Evolutionary conservation across 2,888 invertebrate genomes (phyloP).

Genomic region (Operophtera brumata): DNA sequence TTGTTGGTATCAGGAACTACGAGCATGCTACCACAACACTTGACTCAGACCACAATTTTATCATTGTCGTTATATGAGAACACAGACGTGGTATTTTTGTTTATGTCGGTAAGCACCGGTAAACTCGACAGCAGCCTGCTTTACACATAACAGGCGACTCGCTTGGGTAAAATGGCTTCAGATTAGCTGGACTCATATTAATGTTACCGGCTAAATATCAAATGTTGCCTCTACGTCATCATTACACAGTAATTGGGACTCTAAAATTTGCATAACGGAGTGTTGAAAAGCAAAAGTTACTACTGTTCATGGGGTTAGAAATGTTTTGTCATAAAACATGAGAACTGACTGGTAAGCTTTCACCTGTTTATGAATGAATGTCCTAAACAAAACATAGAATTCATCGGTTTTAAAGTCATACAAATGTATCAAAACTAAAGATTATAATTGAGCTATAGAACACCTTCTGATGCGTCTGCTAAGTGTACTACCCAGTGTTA

Average conservation of each 20-base stretch:
- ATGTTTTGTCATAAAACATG: conserved; percentile 2
- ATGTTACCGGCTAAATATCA: conserved; percentile 61
- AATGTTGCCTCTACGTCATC: conserved; percentile 46
- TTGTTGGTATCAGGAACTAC: no score
- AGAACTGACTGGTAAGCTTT: not conserved
- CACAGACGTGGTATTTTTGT: not conserved
- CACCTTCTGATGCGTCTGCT: no score
- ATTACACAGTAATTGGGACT: conserved; percentile 35
- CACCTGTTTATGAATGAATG: no score
- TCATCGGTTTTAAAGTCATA: no score
- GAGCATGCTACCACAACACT: no score
- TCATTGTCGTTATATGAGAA: not conserved
- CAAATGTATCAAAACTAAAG: no score
- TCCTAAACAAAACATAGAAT: not conserved
- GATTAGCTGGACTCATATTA: conserved; percentile 71
- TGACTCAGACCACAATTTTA: no score
- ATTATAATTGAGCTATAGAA: no score
- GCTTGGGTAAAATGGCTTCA: conserved; percentile 68
- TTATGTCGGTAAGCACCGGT: not conserved
- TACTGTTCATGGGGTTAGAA: conserved; percentile 7
- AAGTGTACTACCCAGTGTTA: no score
- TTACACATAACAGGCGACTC: conserved; percentile 32
- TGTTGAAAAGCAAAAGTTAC: conserved; percentile 21
- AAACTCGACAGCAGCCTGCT: conserved; percentile 46
- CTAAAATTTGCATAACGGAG: conserved; percentile 34